Evolutionary conservation across 2,888 invertebrate genomes (phyloP).

Genomic region (Agriotes lineatus): DNA sequence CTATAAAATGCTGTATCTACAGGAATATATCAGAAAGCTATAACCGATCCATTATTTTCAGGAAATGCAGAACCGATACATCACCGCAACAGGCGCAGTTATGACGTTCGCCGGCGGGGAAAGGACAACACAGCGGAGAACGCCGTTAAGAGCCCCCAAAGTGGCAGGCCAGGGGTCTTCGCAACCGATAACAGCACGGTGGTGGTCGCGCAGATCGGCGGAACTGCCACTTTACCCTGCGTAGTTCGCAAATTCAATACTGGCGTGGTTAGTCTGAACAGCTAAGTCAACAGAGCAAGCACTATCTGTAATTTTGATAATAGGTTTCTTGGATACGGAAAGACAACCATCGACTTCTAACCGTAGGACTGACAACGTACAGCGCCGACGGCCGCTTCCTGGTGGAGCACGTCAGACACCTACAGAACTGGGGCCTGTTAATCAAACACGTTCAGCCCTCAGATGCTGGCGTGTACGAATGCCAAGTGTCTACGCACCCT

Average conservation of each 20-base stretch:
- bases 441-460: conserved; percentile 79
- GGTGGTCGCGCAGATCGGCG: conserved; percentile 68
- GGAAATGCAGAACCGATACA: conserved; percentile 15
- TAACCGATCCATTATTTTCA: conserved; percentile 16
- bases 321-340: conserved; percentile 81
- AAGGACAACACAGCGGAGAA: conserved; percentile 53
- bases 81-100: conserved; percentile 55
- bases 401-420: conserved; percentile 73
- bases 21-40: too few species aligned
- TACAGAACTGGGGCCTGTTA: conserved; percentile 74
- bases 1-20: too few species aligned
- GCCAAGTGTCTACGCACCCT: conserved; percentile 86
- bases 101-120: conserved; percentile 58
- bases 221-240: conserved; percentile 69
- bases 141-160: conserved; percentile 48
- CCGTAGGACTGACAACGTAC: conserved; percentile 78
- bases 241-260: conserved; percentile 68
- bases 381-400: conserved; percentile 76
- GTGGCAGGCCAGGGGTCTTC: conserved; percentile 60
- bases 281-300: conserved; percentile 12
- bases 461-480: conserved; percentile 82
- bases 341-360: conserved; percentile 76
- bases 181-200: conserved; percentile 69
- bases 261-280: conserved; percentile 66
- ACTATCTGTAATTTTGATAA: conserved; percentile 36